Conservation (phyloP, 2,888 invertebrate genomes). For the Smittia sp. region DNA sequence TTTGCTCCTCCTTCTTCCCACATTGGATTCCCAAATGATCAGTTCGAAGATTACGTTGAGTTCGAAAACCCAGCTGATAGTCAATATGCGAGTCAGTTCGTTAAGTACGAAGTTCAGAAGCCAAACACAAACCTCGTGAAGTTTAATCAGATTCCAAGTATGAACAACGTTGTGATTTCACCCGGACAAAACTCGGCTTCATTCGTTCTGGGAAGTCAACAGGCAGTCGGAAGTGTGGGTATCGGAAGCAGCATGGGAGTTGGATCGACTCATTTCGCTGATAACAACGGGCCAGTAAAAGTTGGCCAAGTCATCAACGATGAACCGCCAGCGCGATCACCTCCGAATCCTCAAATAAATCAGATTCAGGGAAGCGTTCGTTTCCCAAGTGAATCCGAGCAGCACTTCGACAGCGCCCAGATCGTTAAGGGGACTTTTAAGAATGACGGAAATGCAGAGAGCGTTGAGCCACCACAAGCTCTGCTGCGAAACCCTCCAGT, state of each 20-base stretch:
- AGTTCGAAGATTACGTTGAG: constrained; percentile 41
- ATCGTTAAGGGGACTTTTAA: constrained; percentile 42
- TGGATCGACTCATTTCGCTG: constrained; percentile 52
- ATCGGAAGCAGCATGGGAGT: constrained; percentile 37
- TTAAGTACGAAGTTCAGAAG: constrained; percentile 52
- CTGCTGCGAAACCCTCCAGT: constrained; percentile 41
- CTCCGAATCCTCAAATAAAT: constrained; percentile 42
- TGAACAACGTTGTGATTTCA: constrained; percentile 63
- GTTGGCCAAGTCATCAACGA: constrained; percentile 42
- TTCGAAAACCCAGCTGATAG: constrained; percentile 36
- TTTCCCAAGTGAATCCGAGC: constrained; percentile 49
- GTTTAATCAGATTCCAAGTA: constrained; percentile 55
- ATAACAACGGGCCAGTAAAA: constrained; percentile 46
- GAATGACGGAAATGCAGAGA: constrained; percentile 29
- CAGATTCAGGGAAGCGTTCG: constrained; percentile 52
- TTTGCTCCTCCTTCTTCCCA: constrained; percentile 8
- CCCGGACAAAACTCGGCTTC: constrained; percentile 64
- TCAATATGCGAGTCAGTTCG: constrained; percentile 45
- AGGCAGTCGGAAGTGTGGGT: constrained; percentile 55
- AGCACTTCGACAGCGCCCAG: constrained; percentile 40
- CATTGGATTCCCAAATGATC: constrained; percentile 21
- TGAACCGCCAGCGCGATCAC: constrained; percentile 45
- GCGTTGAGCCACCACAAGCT: constrained; percentile 51
- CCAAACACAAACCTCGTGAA: constrained; percentile 50
- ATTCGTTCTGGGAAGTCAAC: constrained; percentile 63